These are phyloP conservation scores for Penaeus chinensis DNA, from an alignment of 1,140 invertebrate species.

Conservation along the genomic window DNA sequence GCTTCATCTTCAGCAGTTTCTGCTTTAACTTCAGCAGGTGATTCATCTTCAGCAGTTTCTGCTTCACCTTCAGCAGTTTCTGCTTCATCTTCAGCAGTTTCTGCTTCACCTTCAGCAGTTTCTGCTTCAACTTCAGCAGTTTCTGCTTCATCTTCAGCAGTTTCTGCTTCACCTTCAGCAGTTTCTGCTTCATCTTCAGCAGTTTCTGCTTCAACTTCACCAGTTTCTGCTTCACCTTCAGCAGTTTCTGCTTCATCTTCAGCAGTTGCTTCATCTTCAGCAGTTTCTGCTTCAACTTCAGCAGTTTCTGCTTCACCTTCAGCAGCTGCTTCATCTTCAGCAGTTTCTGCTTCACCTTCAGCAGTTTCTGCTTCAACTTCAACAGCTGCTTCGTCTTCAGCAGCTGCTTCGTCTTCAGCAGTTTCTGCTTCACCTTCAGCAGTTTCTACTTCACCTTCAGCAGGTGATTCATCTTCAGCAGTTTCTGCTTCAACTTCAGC, in stretches of 20 bases:
- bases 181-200: neutral
- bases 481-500: neutral
- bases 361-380: neutral
- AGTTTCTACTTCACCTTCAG: neutral
- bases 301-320: neutral
- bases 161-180: no score
- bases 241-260: neutral
- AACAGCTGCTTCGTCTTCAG: neutral
- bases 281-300: neutral
- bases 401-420: constrained; percentile 7
- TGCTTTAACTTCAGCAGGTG: neutral
- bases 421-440: constrained; percentile 3
- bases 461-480: neutral
- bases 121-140: neutral
- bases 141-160: neutral
- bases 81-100: neutral
- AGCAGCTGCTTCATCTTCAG: neutral
- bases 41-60: neutral
- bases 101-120: constrained; percentile 17
- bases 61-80: neutral
- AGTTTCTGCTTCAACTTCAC: neutral
- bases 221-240: neutral
- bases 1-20: neutral
- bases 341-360: neutral
- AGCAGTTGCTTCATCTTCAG: neutral